Evolutionary conservation across 2,113 vertebrate genomes (phyloP), one percentile per base, ranked within the genome.

Genomic region (Varanus salvator): DNA sequence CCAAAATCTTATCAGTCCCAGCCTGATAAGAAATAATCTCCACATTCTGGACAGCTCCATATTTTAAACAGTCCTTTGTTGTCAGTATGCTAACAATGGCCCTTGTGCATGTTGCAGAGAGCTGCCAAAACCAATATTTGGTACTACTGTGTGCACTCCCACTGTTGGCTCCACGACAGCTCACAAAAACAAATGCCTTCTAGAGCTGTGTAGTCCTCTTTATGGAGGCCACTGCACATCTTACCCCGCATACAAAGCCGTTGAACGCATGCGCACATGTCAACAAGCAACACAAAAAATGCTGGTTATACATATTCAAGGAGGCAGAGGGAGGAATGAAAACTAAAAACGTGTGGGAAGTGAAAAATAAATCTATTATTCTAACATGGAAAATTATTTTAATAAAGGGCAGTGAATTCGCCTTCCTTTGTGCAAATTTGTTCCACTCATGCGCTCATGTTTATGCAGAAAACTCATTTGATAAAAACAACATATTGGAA

Each of bases 21-120:
- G 66, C 17, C 68, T 77, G 85, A 82, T 88, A 85, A 93, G 83
- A 85, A 94, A 86, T 81, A 82, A 6, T n/a, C 81, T 38, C 21
- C 77, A 54, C 86, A 69, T 92, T 94, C 86, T 52, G 54, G 91
- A 90, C 9, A 4, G 0, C 88, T 80, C 23, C 83, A 69, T 84
- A 1, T 11, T 82, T 80, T 27, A 75, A 69, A 75, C 69, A 87
- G 66, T 50, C 44, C 90, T 81, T 80, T 90, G 86, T 12, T 34
- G 72, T 77, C 84, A 66, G 91, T 60, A 90, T 91, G 86, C 92
- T 93, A 92, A 93, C 94, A 93, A 95, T 80, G 75, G 88, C 78
- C 91, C 86, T 94, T 91, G 93, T 92, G 94, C 87, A 84, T 89
- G 84, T 29, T 87, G 85, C n/a, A 87, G 38, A 90, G 50, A 21